These are phyloP conservation scores for Phasia obesa DNA, from an alignment of 2,888 invertebrate genomes.

Conservation along the genomic window DNA sequence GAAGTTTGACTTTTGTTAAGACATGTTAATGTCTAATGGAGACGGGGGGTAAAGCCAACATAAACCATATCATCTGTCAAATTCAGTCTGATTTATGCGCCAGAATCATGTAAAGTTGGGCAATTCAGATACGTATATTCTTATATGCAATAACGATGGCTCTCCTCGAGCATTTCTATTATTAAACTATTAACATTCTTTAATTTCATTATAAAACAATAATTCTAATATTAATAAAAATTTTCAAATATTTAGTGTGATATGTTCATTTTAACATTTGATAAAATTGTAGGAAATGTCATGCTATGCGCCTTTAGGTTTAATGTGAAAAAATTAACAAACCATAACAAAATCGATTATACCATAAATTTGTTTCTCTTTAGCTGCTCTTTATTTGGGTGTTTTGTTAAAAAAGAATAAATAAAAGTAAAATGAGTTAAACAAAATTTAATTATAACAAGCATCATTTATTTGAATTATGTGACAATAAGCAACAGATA, in stretches of 20 bases:
- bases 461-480: slow-evolving; percentile 54
- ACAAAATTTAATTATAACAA: slow-evolving; percentile 42
- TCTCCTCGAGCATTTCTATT: no score
- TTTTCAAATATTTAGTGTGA: background rate
- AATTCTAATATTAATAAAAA: background rate
- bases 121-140: no score
- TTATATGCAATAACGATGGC: no score
- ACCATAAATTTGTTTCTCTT: slow-evolving; percentile 25
- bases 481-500: slow-evolving; percentile 43
- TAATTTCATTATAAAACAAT: slow-evolving; percentile 2
- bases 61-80: no score
- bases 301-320: slow-evolving; percentile 2
- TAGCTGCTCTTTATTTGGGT: background rate
- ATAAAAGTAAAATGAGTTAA: slow-evolving; percentile 16
- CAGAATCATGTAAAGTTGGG: no score
- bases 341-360: slow-evolving; percentile 59
- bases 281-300: slow-evolving; percentile 2
- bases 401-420: slow-evolving; percentile 8
- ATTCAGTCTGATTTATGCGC: no score
- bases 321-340: slow-evolving; percentile 55
- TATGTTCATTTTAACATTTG: background rate
- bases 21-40: no score
- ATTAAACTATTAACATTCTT: slow-evolving; percentile 6
- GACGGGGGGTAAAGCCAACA: no score
- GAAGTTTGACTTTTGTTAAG: no score